Base-by-base conservation (phyloP, 1,140 invertebrate species). In the Drosophila oshimai region DNA sequence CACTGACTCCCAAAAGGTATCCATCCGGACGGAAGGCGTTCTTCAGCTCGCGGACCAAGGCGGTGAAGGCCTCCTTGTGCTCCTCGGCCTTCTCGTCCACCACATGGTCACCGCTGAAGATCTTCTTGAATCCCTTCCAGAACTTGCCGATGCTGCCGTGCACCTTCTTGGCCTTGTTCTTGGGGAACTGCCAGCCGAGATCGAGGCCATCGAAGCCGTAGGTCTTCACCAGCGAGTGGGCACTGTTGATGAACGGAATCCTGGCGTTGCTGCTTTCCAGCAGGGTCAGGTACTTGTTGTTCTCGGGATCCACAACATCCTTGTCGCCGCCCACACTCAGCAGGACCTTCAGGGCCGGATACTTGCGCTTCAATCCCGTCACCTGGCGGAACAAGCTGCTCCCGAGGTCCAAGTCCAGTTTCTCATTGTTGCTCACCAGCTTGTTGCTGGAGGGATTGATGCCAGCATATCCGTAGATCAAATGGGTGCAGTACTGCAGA, bases 131-230 rank as follows among this genome's bases (percentile, higher is more conserved):
- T 2, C 93, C 93, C 54, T 95, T 94, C 94, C 95, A 95, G 68
- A 95, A 88, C 1, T 92, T 92, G 93, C 94, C 93, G 29, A 95
- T 92, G 31, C 93, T 92, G 26, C 93, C 92, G 31, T 94, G 94
- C 6, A 96, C 93, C 89, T 96, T 96, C 92, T 96, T 96, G 9
- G 95, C 93, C 89, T 95, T 96, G 41, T 93, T 93, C 50, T 93
- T 93, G 7, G 95, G 94, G 92, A 97, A 97, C 91, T 97, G 95
- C 96, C 96, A 97, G 17, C 95, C 95, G 0, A 97, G 91, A 81
- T 97, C 96, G 1, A 97, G 91, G n/a, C 96, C 96, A 86, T 97
- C 96, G 54, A 97, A 97, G n/a, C 94, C 94, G 70, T 96, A 95
- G 36, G 95, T 94, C 46, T 94, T 94, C 2, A 96, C 89, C 7